These are phyloP conservation scores for Pituophis catenifer DNA, from an alignment of 2,113 vertebrate species.

Conservation along the genomic window DNA sequence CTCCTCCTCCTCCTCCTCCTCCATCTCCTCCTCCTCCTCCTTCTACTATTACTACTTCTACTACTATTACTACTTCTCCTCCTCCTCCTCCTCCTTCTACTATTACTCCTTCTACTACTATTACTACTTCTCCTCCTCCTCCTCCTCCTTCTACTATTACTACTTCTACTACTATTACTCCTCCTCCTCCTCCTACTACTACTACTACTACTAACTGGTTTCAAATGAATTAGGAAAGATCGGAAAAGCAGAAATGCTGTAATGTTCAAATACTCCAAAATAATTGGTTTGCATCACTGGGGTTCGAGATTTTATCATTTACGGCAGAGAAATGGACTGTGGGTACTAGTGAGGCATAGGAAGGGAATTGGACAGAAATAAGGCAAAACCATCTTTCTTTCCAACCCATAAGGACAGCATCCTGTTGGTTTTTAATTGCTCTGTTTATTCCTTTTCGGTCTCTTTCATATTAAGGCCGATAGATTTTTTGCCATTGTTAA, in stretches of 20 bases:
- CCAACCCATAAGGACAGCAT: neutral
- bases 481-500: constrained; percentile 51
- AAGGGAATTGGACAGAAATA: neutral
- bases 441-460: constrained; percentile 50
- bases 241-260: neutral
- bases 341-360: neutral
- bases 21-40: too few species aligned
- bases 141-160: too few species aligned
- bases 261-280: neutral
- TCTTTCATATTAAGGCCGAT: constrained; percentile 52
- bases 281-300: neutral
- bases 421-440: constrained; percentile 14
- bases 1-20: too few species aligned
- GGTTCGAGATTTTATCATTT: neutral
- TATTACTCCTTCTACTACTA: too few species aligned
- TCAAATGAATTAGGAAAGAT: neutral
- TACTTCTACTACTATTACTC: too few species aligned
- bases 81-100: too few species aligned
- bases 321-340: neutral
- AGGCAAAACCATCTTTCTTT: neutral
- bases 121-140: too few species aligned
- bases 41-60: too few species aligned
- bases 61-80: too few species aligned
- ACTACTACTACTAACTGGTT: too few species aligned
- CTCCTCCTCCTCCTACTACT: too few species aligned